Percentiles rank a stretch among this genome's conserved stretches.
Conservation (phyloP, 2,888 invertebrate species). For the Choristoneura rosaceana region DNA sequence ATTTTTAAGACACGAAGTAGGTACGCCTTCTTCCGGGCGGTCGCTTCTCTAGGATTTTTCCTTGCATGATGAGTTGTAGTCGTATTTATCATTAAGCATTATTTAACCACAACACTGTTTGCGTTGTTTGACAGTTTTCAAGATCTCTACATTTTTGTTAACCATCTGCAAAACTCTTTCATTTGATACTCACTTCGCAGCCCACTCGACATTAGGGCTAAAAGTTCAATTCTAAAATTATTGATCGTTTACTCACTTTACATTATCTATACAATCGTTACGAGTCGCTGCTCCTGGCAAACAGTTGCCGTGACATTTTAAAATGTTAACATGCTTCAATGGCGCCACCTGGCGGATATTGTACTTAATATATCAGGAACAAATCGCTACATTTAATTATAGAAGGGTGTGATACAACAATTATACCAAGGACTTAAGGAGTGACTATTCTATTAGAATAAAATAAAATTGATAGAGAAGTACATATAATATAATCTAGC, state of each 20-base stretch:
- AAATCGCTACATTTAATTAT: constrained; percentile 17
- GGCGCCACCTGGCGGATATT: constrained; percentile 62
- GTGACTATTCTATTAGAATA: background rate
- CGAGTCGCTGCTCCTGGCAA: constrained; percentile 30
- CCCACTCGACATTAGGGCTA: too few species aligned
- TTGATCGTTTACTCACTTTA: background rate
- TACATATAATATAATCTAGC: too few species aligned
- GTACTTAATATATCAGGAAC: constrained; percentile 18
- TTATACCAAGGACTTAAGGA: background rate
- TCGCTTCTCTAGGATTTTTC: too few species aligned
- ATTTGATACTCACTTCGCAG: too few species aligned
- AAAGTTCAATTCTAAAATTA: background rate
- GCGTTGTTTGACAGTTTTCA: too few species aligned
- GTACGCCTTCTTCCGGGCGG: too few species aligned
- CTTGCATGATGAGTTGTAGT: too few species aligned
- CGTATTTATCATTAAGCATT: too few species aligned
- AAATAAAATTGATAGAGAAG: background rate
- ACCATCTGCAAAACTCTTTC: too few species aligned
- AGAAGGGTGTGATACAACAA: background rate
- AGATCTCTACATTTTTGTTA: too few species aligned
- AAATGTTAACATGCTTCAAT: constrained; percentile 67
- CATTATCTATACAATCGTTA: background rate
- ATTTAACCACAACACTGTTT: too few species aligned
- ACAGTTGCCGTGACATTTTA: constrained; percentile 62
- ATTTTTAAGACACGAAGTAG: too few species aligned